These are phyloP conservation scores for Falco berigora DNA, from an alignment of 2,797 vertebrate species.

Conservation along the genomic window DNA sequence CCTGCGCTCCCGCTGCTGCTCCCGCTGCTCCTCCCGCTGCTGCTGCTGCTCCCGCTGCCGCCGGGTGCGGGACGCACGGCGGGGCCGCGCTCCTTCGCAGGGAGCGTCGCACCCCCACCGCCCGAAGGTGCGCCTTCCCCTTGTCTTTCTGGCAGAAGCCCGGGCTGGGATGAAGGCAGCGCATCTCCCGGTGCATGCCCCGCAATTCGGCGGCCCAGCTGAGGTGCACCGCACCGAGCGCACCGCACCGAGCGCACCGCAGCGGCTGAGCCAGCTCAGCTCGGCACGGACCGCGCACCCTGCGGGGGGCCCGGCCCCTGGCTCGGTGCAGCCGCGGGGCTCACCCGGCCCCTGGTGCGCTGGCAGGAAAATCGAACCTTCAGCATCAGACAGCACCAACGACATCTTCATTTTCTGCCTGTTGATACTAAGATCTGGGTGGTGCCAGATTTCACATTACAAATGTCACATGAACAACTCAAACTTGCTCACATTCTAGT, in stretches of 20 bases:
- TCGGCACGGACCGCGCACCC: rapidly evolving
- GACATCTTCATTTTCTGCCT: background rate
- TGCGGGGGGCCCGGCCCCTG: background rate
- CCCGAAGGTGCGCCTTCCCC: rapidly evolving
- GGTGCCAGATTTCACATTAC: background rate
- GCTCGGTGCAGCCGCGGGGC: background rate
- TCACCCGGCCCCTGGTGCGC: background rate
- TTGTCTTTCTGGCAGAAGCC: background rate
- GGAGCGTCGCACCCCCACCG: background rate
- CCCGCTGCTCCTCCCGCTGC: too few species aligned
- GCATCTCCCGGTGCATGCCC: background rate
- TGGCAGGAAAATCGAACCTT: background rate
- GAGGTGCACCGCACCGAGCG: too few species aligned
- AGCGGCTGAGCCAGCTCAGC: background rate
- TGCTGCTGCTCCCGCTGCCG: too few species aligned
- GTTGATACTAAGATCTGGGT: background rate
- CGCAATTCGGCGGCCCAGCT: rapidly evolving
- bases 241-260: too few species aligned
- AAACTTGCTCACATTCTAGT: background rate
- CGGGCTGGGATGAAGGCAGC: background rate
- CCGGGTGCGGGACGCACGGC: background rate
- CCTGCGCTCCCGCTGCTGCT: too few species aligned
- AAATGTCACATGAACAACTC: background rate
- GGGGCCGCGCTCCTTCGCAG: background rate
- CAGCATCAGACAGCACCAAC: background rate